Conservation (phyloP, 2,797 vertebrate species). For the Microctenopoma stevenorrisi region DNA sequence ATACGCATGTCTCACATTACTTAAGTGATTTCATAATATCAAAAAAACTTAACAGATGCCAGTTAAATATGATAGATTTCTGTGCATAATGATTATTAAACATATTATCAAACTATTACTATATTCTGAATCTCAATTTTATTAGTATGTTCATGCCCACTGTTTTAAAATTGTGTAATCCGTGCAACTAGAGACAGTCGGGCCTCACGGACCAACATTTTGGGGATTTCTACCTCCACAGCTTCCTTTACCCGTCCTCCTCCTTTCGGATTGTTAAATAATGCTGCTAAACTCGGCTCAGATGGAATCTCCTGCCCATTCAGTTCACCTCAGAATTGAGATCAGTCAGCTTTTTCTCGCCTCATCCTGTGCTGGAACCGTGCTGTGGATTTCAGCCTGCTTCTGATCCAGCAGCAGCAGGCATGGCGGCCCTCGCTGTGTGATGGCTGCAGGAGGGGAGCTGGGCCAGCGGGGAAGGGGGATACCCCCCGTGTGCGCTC, state of each 20-base stretch:
- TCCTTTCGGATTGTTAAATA: slow-evolving; percentile 52
- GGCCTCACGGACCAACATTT: slow-evolving; percentile 36
- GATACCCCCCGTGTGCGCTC: slow-evolving; percentile 57
- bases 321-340: slow-evolving; percentile 69
- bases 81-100: not conserved
- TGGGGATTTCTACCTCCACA: slow-evolving; percentile 27
- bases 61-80: not conserved
- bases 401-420: slow-evolving; percentile 74
- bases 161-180: not conserved
- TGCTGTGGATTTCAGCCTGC: slow-evolving; percentile 73
- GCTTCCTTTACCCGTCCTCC: slow-evolving; percentile 27
- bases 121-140: not conserved
- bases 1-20: not conserved
- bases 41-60: not conserved
- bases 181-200: not conserved
- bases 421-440: slow-evolving; percentile 67
- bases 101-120: not conserved
- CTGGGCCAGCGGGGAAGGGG: slow-evolving; percentile 61
- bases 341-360: slow-evolving; percentile 70
- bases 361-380: slow-evolving; percentile 68
- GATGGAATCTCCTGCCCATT: slow-evolving; percentile 64
- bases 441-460: slow-evolving; percentile 64
- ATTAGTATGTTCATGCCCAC: not conserved
- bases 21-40: not conserved
- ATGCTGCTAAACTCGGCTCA: slow-evolving; percentile 51